phyloP scores from a whole-genome alignment of 2,797 vertebrate species.

The Hippoglossus hippoglossus region DNA sequence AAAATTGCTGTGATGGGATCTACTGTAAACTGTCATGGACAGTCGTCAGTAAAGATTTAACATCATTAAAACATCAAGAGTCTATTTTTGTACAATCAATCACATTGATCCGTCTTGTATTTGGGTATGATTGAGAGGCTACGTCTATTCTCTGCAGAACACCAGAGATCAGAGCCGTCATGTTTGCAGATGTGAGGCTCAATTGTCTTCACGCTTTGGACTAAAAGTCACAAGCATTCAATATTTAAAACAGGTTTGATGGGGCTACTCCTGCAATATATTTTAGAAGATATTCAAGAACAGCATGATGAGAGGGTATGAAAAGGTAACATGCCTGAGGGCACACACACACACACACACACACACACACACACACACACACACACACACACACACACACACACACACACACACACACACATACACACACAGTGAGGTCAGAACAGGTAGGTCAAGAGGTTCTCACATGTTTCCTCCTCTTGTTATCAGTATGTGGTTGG shows the following conservation, averaged over 20 bases:
- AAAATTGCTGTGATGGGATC: too few relatives aligned
- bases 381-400: not conserved
- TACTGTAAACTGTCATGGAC: too few relatives aligned
- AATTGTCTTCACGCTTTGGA: not conserved
- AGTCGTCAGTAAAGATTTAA: not conserved
- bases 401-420: not conserved
- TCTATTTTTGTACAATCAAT: not conserved
- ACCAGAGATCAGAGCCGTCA: slow-evolving; percentile 1
- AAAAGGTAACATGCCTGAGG: not conserved
- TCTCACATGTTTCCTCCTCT: slow-evolving; percentile 23
- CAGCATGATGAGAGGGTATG: not conserved
- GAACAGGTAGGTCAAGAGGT: slow-evolving; percentile 52
- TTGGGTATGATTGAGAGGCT: too few relatives aligned
- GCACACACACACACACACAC: too few relatives aligned
- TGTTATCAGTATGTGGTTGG: slow-evolving; percentile 45
- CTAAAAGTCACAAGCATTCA: not conserved
- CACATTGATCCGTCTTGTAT: not conserved
- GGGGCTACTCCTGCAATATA: not conserved
- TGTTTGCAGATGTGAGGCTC: slow-evolving; percentile 9
- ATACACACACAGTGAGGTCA: slow-evolving; percentile 42
- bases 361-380: too few relatives aligned
- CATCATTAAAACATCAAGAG: not conserved
- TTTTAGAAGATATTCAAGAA: not conserved
- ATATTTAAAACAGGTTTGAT: not conserved
- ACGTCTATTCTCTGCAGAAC: not conserved